Evolutionary conservation across 1,140 invertebrate species (phyloP), one percentile per base, ranked within the genome.

Genomic region (Meloidogyne chitwoodi): DNA sequence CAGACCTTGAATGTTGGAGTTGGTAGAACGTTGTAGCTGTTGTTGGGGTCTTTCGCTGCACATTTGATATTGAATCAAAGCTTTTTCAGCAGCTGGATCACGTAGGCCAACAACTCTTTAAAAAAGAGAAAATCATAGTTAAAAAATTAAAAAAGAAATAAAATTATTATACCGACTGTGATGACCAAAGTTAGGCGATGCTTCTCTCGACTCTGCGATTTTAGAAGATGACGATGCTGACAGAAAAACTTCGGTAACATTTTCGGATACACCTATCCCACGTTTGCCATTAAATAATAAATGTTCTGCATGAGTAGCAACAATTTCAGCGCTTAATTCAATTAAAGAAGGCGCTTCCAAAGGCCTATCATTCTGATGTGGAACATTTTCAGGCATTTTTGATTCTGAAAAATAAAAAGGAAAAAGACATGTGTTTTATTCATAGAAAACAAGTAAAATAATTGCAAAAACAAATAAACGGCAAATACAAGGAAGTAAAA

Each of bases 291-390:
- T 19, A 38, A 29, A 65, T 0, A 76, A 31, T 27, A 74, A 73
- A 11, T 64, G 24, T 10, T 48, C 76, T 11, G 64, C 76, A 41
- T 77, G 34, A 34, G 31, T 65, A 19, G 76, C 76, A 4, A 77
- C 76, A 34, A 77, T 68, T 31, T 76, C 62, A 12, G 76, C 76
- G 34, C 76, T 77, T 41, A 77, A 61, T 31, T 72, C 76, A 29
- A 77, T 16, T 26, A 77, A 11, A 11, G 76, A 77, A 75, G 76
- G 76, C 4, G 76, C 76, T 24, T 75, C 48, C 14, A 77, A 31
- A 19, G 76, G 76, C 26, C 34, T n/a, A 71, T 76, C 75, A 24
- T 63, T 68, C 26, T 72, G 62, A 22, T 29, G 29, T 19, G 48
- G 73, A 22, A 29, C 65, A 31, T 75, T 75, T 71, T 67, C 65